Base-by-base conservation (phyloP, 2,113 vertebrate genomes). In the Eolophus roseicapilla region DNA sequence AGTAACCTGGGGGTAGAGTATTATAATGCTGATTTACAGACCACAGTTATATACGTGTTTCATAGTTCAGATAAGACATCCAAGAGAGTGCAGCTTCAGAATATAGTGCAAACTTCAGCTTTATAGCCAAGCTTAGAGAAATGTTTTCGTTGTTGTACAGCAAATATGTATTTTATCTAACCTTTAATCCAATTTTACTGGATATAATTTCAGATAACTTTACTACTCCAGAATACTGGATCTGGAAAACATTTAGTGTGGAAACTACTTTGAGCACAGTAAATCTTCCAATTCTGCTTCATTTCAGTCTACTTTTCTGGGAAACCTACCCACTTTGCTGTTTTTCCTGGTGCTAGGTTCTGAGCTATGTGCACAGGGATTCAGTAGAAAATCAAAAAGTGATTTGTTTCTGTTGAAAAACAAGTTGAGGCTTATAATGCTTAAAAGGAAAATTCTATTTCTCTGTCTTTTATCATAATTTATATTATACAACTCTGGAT, bases 131-230 rank as follows among this genome's bases (percentile, higher is more conserved):
- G 4, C 33, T 74, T 64, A 74, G 49, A 46, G 23, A 88, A 60
- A 62, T 12, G 6, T 74, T 82, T 35, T 33, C 39, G 15, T 37
- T 81, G 44, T 37, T 76, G 43, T 29, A 75, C 13, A 55, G 80
- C 62, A 96, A 75, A 93, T 73, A 60, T 65, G 29, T 95, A 86
- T 96, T 96, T 97, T 96, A 84, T 90, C 50, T 92, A 90, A 76
- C 39, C 68, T 82, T 90, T 83, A 91, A 86, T 90, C 83, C 69
- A 49, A 71, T 95, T 94, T 93, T 86, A 44, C 79, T 88, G 75
- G 76, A 86, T 68, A 43, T 50, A 69, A 82, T 93, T 89, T 88
- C 92, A 90, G 35, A 85, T 59, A 70, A 70, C 7, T n/a, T 52
- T 46, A 44, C 50, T 79, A 57, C 67, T 94, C 39, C 49, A 68